A percentile compares a stretch with the other conserved stretches of the same genome.
Evolutionary conservation across 2,888 invertebrate species (phyloP).

Genomic region (Aricia artaxerxes): DNA sequence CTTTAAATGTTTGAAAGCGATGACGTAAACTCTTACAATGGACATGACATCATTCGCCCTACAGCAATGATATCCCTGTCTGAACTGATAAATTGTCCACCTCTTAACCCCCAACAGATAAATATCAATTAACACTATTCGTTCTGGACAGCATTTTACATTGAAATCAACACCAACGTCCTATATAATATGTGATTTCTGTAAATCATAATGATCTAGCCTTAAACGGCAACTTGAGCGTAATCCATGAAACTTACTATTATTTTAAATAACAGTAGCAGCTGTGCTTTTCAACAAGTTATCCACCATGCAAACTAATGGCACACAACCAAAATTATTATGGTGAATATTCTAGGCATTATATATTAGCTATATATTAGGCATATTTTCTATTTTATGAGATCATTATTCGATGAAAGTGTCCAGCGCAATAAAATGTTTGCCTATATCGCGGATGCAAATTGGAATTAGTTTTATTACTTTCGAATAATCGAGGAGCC

Average conservation of each 20-base stretch:
- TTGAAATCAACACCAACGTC: constrained; percentile 4
- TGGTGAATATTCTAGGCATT: too few species aligned
- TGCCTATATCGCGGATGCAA: not conserved
- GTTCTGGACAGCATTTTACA: not conserved
- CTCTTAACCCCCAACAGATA: constrained; percentile 31
- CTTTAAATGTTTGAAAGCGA: constrained; percentile 34
- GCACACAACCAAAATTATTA: too few species aligned
- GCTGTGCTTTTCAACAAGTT: too few species aligned
- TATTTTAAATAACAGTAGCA: too few species aligned
- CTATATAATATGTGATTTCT: not conserved
- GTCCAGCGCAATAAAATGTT: not conserved
- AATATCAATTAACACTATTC: constrained; percentile 21
- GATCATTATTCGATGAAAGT: not conserved
- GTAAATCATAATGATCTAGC: not conserved
- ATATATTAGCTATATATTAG: too few species aligned
- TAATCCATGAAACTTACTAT: too few species aligned
- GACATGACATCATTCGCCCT: constrained; percentile 34
- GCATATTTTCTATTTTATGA: not conserved
- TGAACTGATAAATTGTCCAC: constrained; percentile 35
- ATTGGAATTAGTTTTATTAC: not conserved
- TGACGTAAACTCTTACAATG: constrained; percentile 38
- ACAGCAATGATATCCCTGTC: constrained; percentile 10
- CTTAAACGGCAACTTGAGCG: not conserved
- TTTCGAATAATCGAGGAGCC: not conserved
- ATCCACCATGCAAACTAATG: too few species aligned